A percentile compares a stretch with the other conserved stretches of the same genome.
These are phyloP conservation scores for Dendrolimus houi DNA, from an alignment of 2,888 invertebrate species.

Conservation along the genomic window DNA sequence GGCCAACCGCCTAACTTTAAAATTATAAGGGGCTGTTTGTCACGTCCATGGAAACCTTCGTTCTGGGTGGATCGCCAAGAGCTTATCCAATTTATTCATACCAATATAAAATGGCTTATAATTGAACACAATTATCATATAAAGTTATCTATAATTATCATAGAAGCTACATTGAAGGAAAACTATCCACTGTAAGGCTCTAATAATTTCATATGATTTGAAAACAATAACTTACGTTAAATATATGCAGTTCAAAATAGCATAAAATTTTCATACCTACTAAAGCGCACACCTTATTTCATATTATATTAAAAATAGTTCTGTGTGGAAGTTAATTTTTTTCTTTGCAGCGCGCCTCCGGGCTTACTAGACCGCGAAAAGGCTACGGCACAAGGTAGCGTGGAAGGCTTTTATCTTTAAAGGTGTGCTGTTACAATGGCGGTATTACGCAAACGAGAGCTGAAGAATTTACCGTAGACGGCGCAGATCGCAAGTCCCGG, in stretches of 20 bases:
- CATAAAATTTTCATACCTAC: slow-evolving; percentile 2
- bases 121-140: too few relatives aligned
- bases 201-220: too few relatives aligned
- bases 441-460: slow-evolving; percentile 51
- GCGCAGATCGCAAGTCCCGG: slow-evolving; percentile 15
- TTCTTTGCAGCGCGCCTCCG: slow-evolving; percentile 9
- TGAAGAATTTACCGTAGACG: slow-evolving; percentile 42
- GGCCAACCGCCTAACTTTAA: too few relatives aligned
- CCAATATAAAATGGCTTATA: too few relatives aligned
- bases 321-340: slow-evolving; percentile 8
- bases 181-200: too few relatives aligned
- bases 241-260: not conserved
- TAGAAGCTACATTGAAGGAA: too few relatives aligned
- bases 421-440: slow-evolving; percentile 54
- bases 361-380: slow-evolving; percentile 43
- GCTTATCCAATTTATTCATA: too few relatives aligned
- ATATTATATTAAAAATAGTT: slow-evolving; percentile 19
- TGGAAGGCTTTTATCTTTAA: slow-evolving; percentile 50
- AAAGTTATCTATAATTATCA: too few relatives aligned
- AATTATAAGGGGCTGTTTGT: too few relatives aligned
- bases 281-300: slow-evolving; percentile 13
- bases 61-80: too few relatives aligned
- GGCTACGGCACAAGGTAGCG: slow-evolving; percentile 29
- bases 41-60: too few relatives aligned
- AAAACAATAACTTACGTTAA: not conserved